Evolutionary conservation across 2,888 invertebrate species (phyloP), one percentile per base, ranked within the genome.

Genomic region (Caenorhabditis sp.): DNA sequence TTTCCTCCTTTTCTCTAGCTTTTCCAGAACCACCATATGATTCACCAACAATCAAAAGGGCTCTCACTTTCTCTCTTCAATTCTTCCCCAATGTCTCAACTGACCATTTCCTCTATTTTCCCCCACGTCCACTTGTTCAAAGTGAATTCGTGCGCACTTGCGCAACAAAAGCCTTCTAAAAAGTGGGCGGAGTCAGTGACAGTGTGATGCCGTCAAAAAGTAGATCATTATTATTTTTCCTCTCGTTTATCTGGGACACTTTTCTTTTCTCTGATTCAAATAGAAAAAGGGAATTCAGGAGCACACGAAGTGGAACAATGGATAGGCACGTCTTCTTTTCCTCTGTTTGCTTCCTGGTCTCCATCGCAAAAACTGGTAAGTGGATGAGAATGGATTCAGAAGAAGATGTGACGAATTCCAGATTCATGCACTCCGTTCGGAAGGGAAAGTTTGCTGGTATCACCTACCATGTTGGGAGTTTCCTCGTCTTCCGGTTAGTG

Each of bases 371-470:
- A 41, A 44, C 58, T 31, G 77, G 77, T 70, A 56, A 47, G 58
- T 38, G 31, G 28, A 59, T 1, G 44, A 59, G 3, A 12, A 41
- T 12, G 47, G 47, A 47, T 47, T 47, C 19, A 47, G 19, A 47
- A 47, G 19, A 47, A 47, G 19, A 19, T 19, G 19, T 26, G 16
- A 28, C 5, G 28, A 26, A 2, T 61, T 70, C 12, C 73, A 84
- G 84, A 81, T 19, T 63, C 73, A n/a, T 86, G 86, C 59, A 83
- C 82, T 38, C 86, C 86, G 8, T 86, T 86, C 38, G 82, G 80
- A 7, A 73, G 77, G 35, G 86, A 86, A 47, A 84, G 77, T 64
- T 41, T 84, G 3, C 44, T 75, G 22, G 73, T 82, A 24, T 74
- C 74, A n/a, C 82, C 80, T 6, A 75, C 84, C 22, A 86, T 82